Percentiles rank a stretch among this genome's conserved stretches.
Evolutionary conservation across 2,797 vertebrate species (phyloP).

Genomic region (Adrianichthys oophorus): DNA sequence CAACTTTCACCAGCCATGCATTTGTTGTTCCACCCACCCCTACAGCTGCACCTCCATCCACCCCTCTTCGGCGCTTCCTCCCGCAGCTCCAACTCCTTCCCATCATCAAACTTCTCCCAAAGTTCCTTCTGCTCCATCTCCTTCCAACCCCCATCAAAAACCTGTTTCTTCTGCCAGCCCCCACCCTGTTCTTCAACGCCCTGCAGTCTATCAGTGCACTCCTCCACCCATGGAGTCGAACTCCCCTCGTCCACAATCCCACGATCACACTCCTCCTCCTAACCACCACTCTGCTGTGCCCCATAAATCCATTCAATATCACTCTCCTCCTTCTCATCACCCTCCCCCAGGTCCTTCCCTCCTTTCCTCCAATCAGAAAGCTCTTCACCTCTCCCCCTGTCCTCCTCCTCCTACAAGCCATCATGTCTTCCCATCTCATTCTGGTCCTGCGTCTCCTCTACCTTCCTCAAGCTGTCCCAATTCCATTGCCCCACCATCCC

Average conservation of each 20-base stretch:
- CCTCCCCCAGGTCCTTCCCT: constrained; percentile 25
- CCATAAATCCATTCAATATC: background rate
- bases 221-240: background rate
- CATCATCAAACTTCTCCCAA: background rate
- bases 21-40: constrained; percentile 75
- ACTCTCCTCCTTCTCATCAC: constrained; percentile 25
- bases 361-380: background rate
- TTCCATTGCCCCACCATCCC: constrained; percentile 57
- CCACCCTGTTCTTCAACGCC: background rate
- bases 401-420: background rate
- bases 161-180: background rate
- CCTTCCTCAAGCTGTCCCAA: constrained; percentile 1
- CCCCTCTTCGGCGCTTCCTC: constrained; percentile 31
- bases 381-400: constrained; percentile 39
- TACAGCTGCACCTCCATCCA: constrained; percentile 65
- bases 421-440: background rate
- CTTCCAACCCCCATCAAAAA: background rate
- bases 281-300: constrained; percentile 23
- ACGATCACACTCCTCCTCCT: constrained; percentile 15
- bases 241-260: constrained; percentile 8
- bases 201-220: constrained; percentile 16
- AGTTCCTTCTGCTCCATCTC: background rate
- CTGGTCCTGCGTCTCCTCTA: constrained; percentile 9
- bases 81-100: constrained; percentile 16
- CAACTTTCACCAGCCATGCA: constrained; percentile 57